phyloP scores from a whole-genome alignment of 1,140 invertebrate species.

The Delia radicum region DNA sequence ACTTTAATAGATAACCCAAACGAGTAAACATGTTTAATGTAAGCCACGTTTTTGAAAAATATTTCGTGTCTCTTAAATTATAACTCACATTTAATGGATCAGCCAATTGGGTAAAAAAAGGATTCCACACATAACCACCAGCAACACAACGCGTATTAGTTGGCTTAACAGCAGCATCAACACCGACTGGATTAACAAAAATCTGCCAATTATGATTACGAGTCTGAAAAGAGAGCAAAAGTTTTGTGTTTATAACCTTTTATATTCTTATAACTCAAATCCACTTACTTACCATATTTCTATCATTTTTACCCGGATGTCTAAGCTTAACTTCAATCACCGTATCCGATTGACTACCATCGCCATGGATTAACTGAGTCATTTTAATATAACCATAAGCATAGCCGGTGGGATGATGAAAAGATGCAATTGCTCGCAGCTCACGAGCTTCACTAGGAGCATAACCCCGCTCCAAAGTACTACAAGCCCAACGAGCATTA shows the following conservation, averaged over 20 bases:
- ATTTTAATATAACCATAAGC: constrained; percentile 85
- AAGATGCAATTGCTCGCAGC: constrained; percentile 84
- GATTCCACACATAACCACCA: constrained; percentile 91
- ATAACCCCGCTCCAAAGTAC: constrained; percentile 81
- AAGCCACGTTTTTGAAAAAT: no score
- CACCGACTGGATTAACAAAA: constrained; percentile 90
- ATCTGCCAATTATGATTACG: constrained; percentile 87
- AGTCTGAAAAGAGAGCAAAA: constrained; percentile 61
- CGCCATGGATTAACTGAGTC: constrained; percentile 83
- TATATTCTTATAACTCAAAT: not conserved
- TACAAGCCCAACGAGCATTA: constrained; percentile 76
- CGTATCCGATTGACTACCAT: constrained; percentile 85
- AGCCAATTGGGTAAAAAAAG: constrained; percentile 85
- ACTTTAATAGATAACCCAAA: no score
- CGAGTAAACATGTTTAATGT: no score
- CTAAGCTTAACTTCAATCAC: constrained; percentile 83
- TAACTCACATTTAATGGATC: constrained; percentile 81
- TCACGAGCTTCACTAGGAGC: constrained; percentile 81
- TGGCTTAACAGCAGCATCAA: constrained; percentile 82
- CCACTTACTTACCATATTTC: constrained; percentile 66
- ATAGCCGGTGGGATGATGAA: constrained; percentile 85
- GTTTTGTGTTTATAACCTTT: not conserved
- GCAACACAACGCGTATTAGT: constrained; percentile 82
- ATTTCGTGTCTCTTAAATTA: no score
- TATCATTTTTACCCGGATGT: constrained; percentile 79